Conservation (phyloP, 2,113 vertebrate genomes). For the Poeciliopsis turrubarensis region DNA sequence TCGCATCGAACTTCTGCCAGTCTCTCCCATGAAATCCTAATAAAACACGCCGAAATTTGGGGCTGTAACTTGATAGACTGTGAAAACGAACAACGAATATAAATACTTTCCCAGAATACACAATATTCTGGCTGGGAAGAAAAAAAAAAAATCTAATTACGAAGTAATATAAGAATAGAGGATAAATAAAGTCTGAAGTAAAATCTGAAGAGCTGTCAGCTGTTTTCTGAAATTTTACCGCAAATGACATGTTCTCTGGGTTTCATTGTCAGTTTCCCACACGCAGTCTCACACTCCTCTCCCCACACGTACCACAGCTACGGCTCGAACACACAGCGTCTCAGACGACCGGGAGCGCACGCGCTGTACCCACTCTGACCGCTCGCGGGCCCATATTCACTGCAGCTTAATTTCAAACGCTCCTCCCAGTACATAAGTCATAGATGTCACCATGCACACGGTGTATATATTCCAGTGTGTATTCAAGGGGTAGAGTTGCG, state of each 20-base stretch:
- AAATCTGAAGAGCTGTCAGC: not conserved
- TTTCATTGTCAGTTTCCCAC: conserved; percentile 11
- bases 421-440: conserved; percentile 73
- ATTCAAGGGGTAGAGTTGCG: conserved; percentile 85
- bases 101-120: too few relatives aligned
- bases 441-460: conserved; percentile 63
- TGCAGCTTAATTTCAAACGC: conserved; percentile 75
- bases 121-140: too few relatives aligned
- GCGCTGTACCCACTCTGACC: conserved; percentile 31
- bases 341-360: conserved; percentile 11
- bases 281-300: conserved; percentile 7
- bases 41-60: not conserved
- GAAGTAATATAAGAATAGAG: not conserved
- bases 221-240: not conserved
- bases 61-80: not conserved
- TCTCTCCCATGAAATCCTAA: not conserved
- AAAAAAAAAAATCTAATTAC: too few relatives aligned
- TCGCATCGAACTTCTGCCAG: not conserved
- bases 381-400: conserved; percentile 65
- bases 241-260: conserved; percentile 2
- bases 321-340: conserved; percentile 8
- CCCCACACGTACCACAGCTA: conserved; percentile 3
- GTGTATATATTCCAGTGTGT: conserved; percentile 76
- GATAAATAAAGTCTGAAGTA: too few relatives aligned
- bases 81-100: not conserved